These are phyloP conservation scores for Lamellibrachia satsuma DNA, from an alignment of 2,888 invertebrate genomes.

Conservation along the genomic window DNA sequence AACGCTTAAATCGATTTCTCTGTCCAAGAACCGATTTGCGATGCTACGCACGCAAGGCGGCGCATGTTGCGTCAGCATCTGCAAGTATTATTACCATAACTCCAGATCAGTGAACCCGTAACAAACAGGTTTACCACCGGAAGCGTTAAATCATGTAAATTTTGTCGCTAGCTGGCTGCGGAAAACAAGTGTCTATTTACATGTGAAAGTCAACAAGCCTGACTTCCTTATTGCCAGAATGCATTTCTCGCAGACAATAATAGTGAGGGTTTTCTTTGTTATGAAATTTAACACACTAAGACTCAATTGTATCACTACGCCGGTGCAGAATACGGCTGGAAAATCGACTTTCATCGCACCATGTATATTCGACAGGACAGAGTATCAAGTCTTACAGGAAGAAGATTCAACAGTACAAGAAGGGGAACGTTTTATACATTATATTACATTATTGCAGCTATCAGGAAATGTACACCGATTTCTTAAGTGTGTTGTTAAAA, in stretches of 20 bases:
- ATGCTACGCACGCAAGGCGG: not conserved
- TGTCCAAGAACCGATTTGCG: not conserved
- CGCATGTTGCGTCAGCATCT: not conserved
- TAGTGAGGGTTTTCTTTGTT: not conserved
- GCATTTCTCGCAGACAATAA: not conserved
- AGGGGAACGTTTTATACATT: not conserved
- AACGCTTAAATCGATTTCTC: not conserved
- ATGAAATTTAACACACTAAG: not conserved
- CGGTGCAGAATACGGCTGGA: not conserved
- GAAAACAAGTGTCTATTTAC: not conserved
- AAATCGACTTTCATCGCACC: not conserved
- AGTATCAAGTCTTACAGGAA: too few relatives aligned
- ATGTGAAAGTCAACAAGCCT: not conserved
- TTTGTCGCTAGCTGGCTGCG: not conserved
- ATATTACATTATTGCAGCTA: not conserved
- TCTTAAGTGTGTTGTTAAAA: too few relatives aligned
- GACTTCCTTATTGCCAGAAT: not conserved
- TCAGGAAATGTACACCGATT: not conserved
- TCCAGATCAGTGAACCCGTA: not conserved
- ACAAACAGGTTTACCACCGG: not conserved
- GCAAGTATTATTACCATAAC: slow-evolving; percentile 5
- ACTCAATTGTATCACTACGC: not conserved
- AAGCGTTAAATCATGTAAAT: not conserved
- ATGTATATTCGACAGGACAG: too few relatives aligned
- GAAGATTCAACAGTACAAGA: too few relatives aligned